Percentiles rank a stretch among this genome's conserved stretches.
phyloP scores from a whole-genome alignment of 2,888 invertebrate genomes.

The Unio pictorum region DNA sequence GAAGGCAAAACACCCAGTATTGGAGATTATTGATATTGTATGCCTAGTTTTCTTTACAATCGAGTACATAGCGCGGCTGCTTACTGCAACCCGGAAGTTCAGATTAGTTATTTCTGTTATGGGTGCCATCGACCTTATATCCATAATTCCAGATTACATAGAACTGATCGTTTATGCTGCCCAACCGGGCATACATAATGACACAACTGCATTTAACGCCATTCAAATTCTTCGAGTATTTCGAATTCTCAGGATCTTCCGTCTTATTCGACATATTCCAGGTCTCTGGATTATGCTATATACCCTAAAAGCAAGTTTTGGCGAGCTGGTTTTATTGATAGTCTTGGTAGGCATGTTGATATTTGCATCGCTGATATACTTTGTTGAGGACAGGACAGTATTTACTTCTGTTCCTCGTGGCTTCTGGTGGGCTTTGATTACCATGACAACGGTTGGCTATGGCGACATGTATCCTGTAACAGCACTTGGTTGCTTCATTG shows the following conservation, averaged over 20 bases:
- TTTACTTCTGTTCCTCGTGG: slow-evolving; percentile 60
- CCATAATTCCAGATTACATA: slow-evolving; percentile 55
- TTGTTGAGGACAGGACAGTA: slow-evolving; percentile 50
- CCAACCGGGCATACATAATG: slow-evolving; percentile 23
- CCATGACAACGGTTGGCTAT: slow-evolving; percentile 68
- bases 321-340: slow-evolving; percentile 61
- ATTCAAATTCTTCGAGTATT: slow-evolving; percentile 54
- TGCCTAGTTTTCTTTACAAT: slow-evolving; percentile 37
- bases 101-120: slow-evolving; percentile 27
- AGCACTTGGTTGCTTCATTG: slow-evolving; percentile 53
- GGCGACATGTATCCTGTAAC: slow-evolving; percentile 63
- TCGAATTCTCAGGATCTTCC: slow-evolving; percentile 59
- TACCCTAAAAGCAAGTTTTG: slow-evolving; percentile 61
- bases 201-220: slow-evolving; percentile 33
- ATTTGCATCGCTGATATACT: slow-evolving; percentile 64
- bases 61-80: slow-evolving; percentile 30
- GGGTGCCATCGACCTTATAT: slow-evolving; percentile 39
- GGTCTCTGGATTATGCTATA: no score
- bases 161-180: slow-evolving; percentile 46
- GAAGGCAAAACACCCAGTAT: slow-evolving; percentile 27
- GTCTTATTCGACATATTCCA: slow-evolving; percentile 58
- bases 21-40: slow-evolving; percentile 28
- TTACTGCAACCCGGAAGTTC: slow-evolving; percentile 27
- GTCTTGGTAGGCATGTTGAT: slow-evolving; percentile 63
- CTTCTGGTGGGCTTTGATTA: slow-evolving; percentile 67